phyloP scores from a whole-genome alignment of 2,797 vertebrate species.

The Heliangelus exortis region DNA sequence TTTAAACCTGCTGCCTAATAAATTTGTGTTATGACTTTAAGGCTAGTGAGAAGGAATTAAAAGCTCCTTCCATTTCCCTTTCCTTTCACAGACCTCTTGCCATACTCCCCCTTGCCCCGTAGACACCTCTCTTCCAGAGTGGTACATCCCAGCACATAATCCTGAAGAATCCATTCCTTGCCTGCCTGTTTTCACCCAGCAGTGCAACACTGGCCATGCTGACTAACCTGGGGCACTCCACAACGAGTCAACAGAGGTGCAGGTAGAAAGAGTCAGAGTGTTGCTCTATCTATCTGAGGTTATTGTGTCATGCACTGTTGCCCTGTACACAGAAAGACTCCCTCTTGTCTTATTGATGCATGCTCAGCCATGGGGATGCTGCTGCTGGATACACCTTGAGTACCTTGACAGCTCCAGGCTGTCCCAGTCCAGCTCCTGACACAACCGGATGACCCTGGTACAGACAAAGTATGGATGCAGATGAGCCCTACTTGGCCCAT shows the following conservation, averaged over 20 bases:
- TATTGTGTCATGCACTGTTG: fast-evolving
- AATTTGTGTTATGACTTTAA: not conserved
- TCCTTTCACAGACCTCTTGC: not conserved
- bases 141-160: not conserved
- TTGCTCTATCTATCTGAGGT: not conserved
- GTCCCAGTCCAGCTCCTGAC: fast-evolving
- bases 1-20: not conserved
- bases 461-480: not conserved
- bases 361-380: not conserved
- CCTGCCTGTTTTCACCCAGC: not conserved
- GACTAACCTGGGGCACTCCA: not conserved
- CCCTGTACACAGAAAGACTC: not conserved
- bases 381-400: not conserved
- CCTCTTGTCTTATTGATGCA: not conserved
- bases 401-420: not conserved
- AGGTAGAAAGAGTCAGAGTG: not conserved
- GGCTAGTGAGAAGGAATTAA: not conserved
- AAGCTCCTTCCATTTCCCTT: not conserved
- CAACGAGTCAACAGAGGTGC: fast-evolving
- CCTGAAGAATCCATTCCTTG: not conserved
- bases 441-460: not conserved
- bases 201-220: not conserved
- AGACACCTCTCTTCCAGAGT: not conserved
- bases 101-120: not conserved
- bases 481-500: not conserved